Conservation (phyloP, 2,888 invertebrate genomes). For the Diaprepes abbreviatus region DNA sequence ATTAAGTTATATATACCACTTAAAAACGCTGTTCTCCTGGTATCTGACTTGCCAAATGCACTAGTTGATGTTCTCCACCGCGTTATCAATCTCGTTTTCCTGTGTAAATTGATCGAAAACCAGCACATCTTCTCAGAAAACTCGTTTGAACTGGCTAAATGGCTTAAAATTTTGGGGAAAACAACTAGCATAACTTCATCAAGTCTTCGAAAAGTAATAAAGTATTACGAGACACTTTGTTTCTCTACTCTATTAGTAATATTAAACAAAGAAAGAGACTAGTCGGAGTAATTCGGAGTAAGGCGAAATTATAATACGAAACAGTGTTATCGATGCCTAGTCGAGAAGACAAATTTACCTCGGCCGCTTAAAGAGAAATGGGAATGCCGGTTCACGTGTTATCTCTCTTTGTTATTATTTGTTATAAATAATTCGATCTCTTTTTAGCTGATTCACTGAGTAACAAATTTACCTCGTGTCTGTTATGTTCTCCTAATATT, state of each 20-base stretch:
- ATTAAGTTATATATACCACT: no score
- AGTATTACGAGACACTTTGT: background rate
- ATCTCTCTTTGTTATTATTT: background rate
- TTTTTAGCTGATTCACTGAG: background rate
- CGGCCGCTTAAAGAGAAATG: background rate
- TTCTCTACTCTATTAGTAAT: background rate
- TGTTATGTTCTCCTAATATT: slow-evolving; percentile 56
- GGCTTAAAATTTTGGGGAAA: slow-evolving; percentile 13
- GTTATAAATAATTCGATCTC: background rate
- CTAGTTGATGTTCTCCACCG: slow-evolving; percentile 61
- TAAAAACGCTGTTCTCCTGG: slow-evolving; percentile 56
- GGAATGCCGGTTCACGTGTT: background rate
- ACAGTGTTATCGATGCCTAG: no score
- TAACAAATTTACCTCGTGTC: background rate
- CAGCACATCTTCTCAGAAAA: slow-evolving; percentile 19
- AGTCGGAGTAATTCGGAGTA: background rate
- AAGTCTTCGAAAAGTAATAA: background rate
- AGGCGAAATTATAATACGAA: background rate
- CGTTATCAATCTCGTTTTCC: slow-evolving; percentile 22
- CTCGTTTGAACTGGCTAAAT: slow-evolving; percentile 7
- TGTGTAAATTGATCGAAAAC: slow-evolving; percentile 13
- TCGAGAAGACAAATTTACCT: background rate
- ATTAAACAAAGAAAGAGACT: background rate
- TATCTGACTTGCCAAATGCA: slow-evolving; percentile 61
- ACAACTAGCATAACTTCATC: background rate